A percentile compares a stretch with the other conserved stretches of the same genome.
Evolutionary conservation across 1,140 invertebrate genomes (phyloP).

Genomic region (Eumeta japonica): DNA sequence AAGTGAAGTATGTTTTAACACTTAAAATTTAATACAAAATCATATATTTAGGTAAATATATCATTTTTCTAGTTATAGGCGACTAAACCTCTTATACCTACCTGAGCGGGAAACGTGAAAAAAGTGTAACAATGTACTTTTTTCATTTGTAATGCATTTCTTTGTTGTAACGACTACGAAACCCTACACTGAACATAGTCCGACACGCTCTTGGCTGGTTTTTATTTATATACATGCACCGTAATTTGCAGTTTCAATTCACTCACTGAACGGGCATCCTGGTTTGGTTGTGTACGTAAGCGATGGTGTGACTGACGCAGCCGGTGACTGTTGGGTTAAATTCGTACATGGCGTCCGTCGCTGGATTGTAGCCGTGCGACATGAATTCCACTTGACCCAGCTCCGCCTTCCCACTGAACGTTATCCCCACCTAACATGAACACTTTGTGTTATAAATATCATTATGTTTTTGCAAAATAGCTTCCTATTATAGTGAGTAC

Average conservation of each 20-base stretch:
- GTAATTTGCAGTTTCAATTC: neutral
- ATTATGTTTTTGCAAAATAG: neutral
- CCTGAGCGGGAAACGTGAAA: too few relatives aligned
- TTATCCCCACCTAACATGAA: conserved; percentile 23
- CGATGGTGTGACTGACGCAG: conserved; percentile 35
- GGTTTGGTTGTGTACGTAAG: conserved; percentile 40
- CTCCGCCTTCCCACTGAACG: conserved; percentile 35
- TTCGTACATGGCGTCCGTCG: conserved; percentile 35
- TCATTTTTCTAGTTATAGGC: too few relatives aligned
- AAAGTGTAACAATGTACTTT: too few relatives aligned
- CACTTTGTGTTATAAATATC: neutral
- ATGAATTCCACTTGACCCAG: conserved; percentile 36
- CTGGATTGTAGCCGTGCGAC: conserved; percentile 38
- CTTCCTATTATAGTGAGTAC: neutral
- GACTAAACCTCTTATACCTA: too few relatives aligned
- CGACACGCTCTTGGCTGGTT: too few relatives aligned
- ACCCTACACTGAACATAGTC: too few relatives aligned
- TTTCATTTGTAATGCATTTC: too few relatives aligned
- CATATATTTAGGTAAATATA: too few relatives aligned
- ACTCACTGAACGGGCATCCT: conserved; percentile 46
- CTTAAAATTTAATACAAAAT: too few relatives aligned
- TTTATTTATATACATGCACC: too few relatives aligned
- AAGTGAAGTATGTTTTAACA: too few relatives aligned
- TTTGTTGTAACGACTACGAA: too few relatives aligned
- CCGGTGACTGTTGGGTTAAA: conserved; percentile 44